These are phyloP conservation scores for Mesitornis unicolor DNA, from an alignment of 2,113 vertebrate species.

Conservation along the genomic window DNA sequence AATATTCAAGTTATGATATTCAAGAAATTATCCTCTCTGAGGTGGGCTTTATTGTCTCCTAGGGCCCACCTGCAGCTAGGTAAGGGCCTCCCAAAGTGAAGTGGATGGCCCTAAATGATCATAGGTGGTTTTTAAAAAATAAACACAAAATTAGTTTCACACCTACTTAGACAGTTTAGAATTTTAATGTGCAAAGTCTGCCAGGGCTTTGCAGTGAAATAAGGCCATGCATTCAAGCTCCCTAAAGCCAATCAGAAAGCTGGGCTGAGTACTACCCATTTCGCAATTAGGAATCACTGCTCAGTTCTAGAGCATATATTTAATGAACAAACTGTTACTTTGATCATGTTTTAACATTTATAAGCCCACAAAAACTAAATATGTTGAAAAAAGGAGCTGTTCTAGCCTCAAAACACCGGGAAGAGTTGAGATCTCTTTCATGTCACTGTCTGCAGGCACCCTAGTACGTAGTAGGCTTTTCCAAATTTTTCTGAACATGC, in stretches of 20 bases:
- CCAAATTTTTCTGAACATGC: background rate
- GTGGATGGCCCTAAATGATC: conserved; percentile 79
- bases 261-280: conserved; percentile 66
- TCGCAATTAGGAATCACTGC: conserved; percentile 59
- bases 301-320: conserved; percentile 56
- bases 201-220: conserved; percentile 76
- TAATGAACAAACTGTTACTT: conserved; percentile 45
- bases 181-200: conserved; percentile 80
- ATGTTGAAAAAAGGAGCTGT: conserved; percentile 3
- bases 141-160: conserved; percentile 80
- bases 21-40: conserved; percentile 74
- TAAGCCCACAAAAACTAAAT: background rate
- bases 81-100: conserved; percentile 71
- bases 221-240: conserved; percentile 77
- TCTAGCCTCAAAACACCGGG: conserved; percentile 18
- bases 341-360: conserved; percentile 40
- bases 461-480: background rate
- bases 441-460: background rate
- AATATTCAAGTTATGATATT: conserved; percentile 74
- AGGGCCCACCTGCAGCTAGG: conserved; percentile 71
- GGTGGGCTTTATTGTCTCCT: conserved; percentile 76
- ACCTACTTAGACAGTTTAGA: conserved; percentile 82
- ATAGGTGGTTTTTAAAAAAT: conserved; percentile 79
- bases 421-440: conserved; percentile 39
- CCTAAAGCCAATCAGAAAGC: conserved; percentile 68